Conservation (phyloP, 2,888 invertebrate species). For the Anoplius nigerrimus region DNA sequence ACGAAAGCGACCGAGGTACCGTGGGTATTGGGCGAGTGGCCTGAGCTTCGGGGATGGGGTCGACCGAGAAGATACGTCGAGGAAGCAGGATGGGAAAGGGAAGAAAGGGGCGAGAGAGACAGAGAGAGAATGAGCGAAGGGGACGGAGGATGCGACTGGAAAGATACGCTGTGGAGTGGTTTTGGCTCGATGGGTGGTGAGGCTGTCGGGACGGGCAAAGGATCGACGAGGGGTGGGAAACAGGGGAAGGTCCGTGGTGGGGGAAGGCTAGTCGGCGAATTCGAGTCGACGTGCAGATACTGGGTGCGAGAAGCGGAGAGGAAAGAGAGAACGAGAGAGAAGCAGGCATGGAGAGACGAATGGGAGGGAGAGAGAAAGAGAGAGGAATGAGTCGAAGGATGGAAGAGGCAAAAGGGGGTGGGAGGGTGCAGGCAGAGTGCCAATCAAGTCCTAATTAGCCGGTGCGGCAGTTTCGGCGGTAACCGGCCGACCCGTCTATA, state of each 20-base stretch:
- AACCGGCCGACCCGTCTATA: slow-evolving; percentile 41
- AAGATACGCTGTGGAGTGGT: slow-evolving; percentile 14
- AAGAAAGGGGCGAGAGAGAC: slow-evolving; percentile 25
- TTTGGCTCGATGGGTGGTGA: slow-evolving; percentile 21
- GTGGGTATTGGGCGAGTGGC: not conserved
- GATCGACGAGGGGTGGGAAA: slow-evolving; percentile 10
- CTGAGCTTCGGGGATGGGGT: too few relatives aligned
- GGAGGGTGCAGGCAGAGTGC: slow-evolving; percentile 29
- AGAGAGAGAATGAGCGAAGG: slow-evolving; percentile 10
- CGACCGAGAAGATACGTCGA: too few relatives aligned
- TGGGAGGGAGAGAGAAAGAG: not conserved
- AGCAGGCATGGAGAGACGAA: not conserved
- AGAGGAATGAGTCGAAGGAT: not conserved
- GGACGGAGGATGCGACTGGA: slow-evolving; percentile 15
- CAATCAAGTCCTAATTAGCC: slow-evolving; percentile 71
- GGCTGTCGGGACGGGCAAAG: slow-evolving; percentile 17
- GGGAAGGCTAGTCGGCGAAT: not conserved
- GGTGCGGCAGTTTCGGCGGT: slow-evolving; percentile 51
- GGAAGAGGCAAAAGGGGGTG: not conserved
- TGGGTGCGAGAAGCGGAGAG: not conserved
- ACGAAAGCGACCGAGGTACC: slow-evolving; percentile 23
- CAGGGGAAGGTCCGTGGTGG: not conserved
- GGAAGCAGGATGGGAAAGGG: slow-evolving; percentile 14
- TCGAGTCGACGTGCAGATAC: too few relatives aligned
- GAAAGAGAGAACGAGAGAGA: not conserved